Evolutionary conservation across 1,140 invertebrate species (phyloP).

Genomic region (Trachymyrmex cornetzi): DNA sequence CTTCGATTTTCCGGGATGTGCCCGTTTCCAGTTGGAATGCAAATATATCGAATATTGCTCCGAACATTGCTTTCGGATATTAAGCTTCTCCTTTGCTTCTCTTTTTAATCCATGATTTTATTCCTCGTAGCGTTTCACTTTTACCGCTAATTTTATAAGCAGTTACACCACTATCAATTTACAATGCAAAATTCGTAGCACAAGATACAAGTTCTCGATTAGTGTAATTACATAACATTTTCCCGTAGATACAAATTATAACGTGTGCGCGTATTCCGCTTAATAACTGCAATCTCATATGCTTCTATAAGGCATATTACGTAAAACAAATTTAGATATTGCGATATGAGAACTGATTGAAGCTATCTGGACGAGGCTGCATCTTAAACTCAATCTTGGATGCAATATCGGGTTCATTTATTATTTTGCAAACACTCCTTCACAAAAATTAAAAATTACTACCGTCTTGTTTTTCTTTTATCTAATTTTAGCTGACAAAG

Average conservation of each 20-base stretch:
- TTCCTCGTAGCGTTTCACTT: neutral
- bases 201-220: conserved; percentile 10
- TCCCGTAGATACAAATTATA: conserved; percentile 2
- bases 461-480: neutral
- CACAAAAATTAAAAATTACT: neutral
- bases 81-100: neutral
- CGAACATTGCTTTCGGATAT: neutral
- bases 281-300: conserved; percentile 11
- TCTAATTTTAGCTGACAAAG: neutral
- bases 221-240: conserved; percentile 3
- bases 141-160: neutral
- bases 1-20: neutral
- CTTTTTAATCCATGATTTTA: neutral
- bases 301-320: neutral
- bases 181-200: neutral
- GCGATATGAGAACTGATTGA: conserved; percentile 8
- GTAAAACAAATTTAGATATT: conserved; percentile 30
- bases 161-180: neutral
- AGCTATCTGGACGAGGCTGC: neutral
- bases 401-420: neutral
- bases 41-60: neutral
- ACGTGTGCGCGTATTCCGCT: neutral
- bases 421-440: neutral
- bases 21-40: neutral
- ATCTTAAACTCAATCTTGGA: neutral